Conservation (phyloP, 2,113 vertebrate genomes). For the Orthonyx spaldingii region DNA sequence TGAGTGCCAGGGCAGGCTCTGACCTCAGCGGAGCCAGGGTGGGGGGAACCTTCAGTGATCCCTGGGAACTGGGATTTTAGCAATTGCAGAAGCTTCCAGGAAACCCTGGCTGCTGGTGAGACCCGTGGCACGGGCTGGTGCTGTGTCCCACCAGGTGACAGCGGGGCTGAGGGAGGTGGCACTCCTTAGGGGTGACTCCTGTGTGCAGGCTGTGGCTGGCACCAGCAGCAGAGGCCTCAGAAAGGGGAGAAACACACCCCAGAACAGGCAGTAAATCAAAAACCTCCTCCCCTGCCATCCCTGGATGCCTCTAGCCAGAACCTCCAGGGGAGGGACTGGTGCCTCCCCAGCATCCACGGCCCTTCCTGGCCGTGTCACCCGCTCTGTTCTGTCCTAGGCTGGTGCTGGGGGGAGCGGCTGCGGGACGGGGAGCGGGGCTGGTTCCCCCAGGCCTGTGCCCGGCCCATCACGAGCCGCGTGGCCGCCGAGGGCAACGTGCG, state of each 20-base stretch:
- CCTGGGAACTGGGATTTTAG: fast-evolving
- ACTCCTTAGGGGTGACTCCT: neutral
- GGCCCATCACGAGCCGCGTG: conserved; percentile 79
- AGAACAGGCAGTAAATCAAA: neutral
- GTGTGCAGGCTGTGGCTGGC: neutral
- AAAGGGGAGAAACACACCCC: neutral
- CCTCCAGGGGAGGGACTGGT: fast-evolving
- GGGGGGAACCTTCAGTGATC: too few relatives aligned
- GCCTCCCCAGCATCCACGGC: fast-evolving
- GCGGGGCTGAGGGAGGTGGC: neutral
- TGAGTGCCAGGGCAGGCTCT: too few relatives aligned
- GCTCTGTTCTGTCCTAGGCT: conserved; percentile 57
- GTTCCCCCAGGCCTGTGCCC: conserved; percentile 85
- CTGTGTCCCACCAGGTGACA: neutral
- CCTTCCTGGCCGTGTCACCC: fast-evolving
- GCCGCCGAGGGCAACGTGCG: conserved; percentile 84
- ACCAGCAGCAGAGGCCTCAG: neutral
- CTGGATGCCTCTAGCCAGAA: neutral
- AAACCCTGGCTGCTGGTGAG: neutral
- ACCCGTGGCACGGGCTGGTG: neutral
- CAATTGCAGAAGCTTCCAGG: neutral
- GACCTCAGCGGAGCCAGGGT: fast-evolving
- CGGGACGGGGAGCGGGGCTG: conserved; percentile 87
- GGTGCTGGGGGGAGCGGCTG: conserved; percentile 85
- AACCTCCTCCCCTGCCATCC: neutral